Evolutionary conservation across 1,140 invertebrate genomes (phyloP), one percentile per base, ranked within the genome.

Genomic region (Popillia japonica): DNA sequence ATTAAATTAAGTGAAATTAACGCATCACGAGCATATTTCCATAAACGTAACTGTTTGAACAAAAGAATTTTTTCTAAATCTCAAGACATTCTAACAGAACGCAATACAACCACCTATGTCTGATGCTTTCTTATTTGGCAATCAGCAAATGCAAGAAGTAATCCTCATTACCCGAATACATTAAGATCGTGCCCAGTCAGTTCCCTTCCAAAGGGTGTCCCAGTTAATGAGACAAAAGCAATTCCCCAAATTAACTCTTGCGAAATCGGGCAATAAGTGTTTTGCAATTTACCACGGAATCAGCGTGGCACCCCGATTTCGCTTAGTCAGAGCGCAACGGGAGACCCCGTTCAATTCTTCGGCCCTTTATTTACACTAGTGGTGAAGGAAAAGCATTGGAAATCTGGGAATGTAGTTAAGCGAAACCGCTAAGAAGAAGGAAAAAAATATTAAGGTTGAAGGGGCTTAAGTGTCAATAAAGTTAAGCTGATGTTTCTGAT

Each of bases 221-320:
- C 34, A 34, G 41, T 74, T 74, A 74, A 74, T 74, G 72, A 74
- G 40, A 40, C 40, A 44, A 74, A 74, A 34, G 72, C 72, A 74
- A 74, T 74, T 74, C 41, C 27, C 72, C 41, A 74, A 74, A 74
- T 74, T 74, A 74, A 74, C 72, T 74, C 72, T 44, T n/a, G 40
- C 72, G 41, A 44, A 74, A 74, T 74, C 72, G 72, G 72, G 72
- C 72, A 74, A 74, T 74, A 74, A 74, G 72, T 74, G 72, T 74
- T 74, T 74, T 74, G 72, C 72, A 74, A 74, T 74, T 74, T 74
- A 44, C 40, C 72, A 68, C 23, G 22, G 61, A 68, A 68, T 68
- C 61, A 68, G 61, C 27, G 61, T 10, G 61, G 61, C 14, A 17
- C 22, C 61, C 20, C 27, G 22, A 68, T 68, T 68, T 68, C 61